Percentiles rank a stretch among this genome's conserved stretches.
Evolutionary conservation across 2,113 vertebrate genomes (phyloP).

Genomic region (Zingel zingel): DNA sequence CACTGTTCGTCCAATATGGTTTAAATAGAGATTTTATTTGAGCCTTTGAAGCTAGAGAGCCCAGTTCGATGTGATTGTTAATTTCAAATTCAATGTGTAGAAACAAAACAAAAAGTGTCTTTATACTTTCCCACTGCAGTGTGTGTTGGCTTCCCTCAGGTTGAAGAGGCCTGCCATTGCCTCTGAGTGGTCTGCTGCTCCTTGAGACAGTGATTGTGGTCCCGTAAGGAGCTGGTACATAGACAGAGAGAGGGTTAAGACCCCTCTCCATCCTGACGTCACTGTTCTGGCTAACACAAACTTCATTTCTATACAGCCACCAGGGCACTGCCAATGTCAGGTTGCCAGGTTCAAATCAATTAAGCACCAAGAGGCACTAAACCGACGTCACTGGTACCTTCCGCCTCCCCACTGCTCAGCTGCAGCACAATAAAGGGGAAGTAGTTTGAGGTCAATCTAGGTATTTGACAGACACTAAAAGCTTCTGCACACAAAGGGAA

Average conservation of each 20-base stretch:
- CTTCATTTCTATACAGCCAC: conserved; percentile 50
- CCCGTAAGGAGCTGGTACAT: conserved; percentile 41
- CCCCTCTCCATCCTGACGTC: conserved; percentile 57
- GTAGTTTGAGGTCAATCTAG: not conserved
- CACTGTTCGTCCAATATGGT: not conserved
- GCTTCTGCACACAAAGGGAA: conserved; percentile 7
- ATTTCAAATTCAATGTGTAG: not conserved
- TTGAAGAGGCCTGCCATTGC: conserved; percentile 9
- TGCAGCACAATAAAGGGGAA: conserved; percentile 48
- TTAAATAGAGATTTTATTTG: conserved; percentile 5
- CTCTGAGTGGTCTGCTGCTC: not conserved
- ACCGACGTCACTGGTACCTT: conserved; percentile 48
- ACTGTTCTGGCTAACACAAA: conserved; percentile 39
- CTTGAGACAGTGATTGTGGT: conserved; percentile 28
- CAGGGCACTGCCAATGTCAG: conserved; percentile 24
- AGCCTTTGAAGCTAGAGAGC: not conserved
- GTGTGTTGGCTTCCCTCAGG: not conserved
- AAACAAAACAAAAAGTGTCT: not conserved
- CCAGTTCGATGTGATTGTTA: not conserved
- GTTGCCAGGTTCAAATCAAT: conserved; percentile 63
- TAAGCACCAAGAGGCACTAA: conserved; percentile 21
- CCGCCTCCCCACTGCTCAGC: conserved; percentile 22
- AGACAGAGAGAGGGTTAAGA: conserved; percentile 30
- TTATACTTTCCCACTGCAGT: not conserved
- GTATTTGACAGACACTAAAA: conserved; percentile 29